A percentile compares a stretch with the other conserved stretches of the same genome.
phyloP scores from a whole-genome alignment of 1,140 invertebrate genomes.

The Microplitis mediator region DNA sequence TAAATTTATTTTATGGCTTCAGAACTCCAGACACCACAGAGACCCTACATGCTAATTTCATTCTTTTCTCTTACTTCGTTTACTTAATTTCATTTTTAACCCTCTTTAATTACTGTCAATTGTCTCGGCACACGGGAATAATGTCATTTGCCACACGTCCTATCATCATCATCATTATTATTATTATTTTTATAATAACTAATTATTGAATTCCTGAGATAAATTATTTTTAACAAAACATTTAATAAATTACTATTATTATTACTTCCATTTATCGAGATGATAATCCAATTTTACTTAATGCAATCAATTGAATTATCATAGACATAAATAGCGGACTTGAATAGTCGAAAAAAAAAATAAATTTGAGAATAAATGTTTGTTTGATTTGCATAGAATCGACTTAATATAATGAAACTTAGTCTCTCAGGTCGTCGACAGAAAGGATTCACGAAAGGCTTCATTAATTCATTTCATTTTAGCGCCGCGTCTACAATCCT shows the following conservation, averaged over 20 bases:
- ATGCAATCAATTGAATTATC: neutral
- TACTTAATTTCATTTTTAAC: constrained; percentile 57
- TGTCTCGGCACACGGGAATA: constrained; percentile 57
- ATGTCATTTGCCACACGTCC: constrained; percentile 47
- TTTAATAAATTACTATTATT: neutral
- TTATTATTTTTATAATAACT: too few relatives aligned
- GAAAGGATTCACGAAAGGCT: constrained; percentile 33
- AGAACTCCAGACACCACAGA: constrained; percentile 38
- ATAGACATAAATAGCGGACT: neutral
- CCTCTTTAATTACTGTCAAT: constrained; percentile 61
- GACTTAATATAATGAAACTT: constrained; percentile 22
- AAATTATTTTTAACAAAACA: neutral
- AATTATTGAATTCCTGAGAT: too few relatives aligned
- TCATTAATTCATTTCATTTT: constrained; percentile 47
- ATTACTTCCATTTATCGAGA: constrained; percentile 42
- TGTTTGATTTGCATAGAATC: constrained; percentile 45
- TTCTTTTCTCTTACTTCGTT: constrained; percentile 49
- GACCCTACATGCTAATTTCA: constrained; percentile 54
- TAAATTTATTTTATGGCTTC: constrained; percentile 61
- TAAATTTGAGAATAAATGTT: constrained; percentile 21
- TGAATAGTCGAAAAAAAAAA: constrained; percentile 16
- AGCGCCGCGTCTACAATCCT: constrained; percentile 30
- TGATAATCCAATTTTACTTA: neutral
- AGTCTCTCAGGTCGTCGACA: constrained; percentile 25
- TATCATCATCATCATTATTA: neutral